A percentile compares a stretch with the other conserved stretches of the same genome.
These are phyloP conservation scores for Menura novaehollandiae DNA, from an alignment of 2,113 vertebrate genomes.

Conservation along the genomic window DNA sequence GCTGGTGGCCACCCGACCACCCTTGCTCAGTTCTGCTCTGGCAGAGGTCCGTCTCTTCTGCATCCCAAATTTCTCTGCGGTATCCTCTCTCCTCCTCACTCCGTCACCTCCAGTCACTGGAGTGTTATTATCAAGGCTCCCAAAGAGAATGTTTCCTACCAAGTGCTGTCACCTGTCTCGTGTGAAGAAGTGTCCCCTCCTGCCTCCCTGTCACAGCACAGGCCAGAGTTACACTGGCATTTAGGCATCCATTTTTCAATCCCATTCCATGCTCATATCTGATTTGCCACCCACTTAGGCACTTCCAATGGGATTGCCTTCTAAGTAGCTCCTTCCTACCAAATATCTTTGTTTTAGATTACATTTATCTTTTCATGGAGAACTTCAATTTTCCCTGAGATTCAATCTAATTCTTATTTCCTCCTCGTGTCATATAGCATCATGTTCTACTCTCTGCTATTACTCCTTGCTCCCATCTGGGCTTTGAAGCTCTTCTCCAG, in stretches of 20 bases:
- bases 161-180: background rate
- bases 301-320: background rate
- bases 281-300: background rate
- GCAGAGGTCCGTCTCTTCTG: background rate
- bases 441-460: background rate
- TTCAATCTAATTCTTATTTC: conserved; percentile 25
- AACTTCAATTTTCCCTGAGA: background rate
- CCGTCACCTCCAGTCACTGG: background rate
- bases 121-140: background rate
- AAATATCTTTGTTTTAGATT: background rate
- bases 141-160: background rate
- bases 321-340: background rate
- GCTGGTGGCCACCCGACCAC: background rate
- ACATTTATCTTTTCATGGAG: conserved; percentile 1
- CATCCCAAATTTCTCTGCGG: background rate
- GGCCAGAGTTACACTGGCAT: background rate
- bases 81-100: background rate
- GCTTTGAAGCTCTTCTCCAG: background rate
- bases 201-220: background rate
- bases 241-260: background rate
- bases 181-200: background rate
- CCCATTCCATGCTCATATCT: background rate
- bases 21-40: background rate
- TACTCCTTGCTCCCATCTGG: background rate
- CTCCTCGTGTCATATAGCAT: background rate